Conservation (phyloP, 2,113 vertebrate species). For the Tyto alba region DNA sequence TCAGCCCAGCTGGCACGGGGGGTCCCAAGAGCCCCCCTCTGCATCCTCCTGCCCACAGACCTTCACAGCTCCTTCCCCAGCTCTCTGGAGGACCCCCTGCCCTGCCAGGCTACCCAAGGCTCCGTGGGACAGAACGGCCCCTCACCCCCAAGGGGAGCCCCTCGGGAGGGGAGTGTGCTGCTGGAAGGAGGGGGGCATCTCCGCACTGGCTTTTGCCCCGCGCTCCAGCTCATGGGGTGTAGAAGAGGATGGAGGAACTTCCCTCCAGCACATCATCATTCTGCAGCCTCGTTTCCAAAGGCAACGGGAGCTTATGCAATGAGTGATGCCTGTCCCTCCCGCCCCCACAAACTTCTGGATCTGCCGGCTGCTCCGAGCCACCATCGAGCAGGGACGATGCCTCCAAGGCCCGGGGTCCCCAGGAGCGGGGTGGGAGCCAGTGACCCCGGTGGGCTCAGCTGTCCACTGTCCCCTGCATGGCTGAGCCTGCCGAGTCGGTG, state of each 20-base stretch:
- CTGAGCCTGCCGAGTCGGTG: not conserved
- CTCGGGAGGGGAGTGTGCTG: accelerated
- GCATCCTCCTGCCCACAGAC: not conserved
- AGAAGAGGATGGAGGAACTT: not conserved
- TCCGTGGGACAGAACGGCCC: accelerated
- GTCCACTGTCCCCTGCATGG: not conserved
- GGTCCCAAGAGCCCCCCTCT: not conserved
- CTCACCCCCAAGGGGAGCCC: accelerated
- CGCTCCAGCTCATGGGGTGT: not conserved
- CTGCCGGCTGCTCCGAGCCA: not conserved
- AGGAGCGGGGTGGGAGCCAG: accelerated
- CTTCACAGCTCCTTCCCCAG: not conserved
- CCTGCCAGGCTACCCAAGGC: not conserved
- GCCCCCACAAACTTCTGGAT: slow-evolving; percentile 15
- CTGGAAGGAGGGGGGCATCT: not conserved
- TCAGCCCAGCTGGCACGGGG: accelerated
- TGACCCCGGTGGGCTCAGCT: not conserved
- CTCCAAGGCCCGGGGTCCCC: accelerated
- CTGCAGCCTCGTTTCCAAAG: slow-evolving; percentile 51
- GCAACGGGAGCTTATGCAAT: slow-evolving; percentile 53
- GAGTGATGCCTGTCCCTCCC: slow-evolving; percentile 16
- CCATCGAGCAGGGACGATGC: accelerated
- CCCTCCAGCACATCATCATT: not conserved
- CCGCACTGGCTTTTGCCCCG: not conserved
- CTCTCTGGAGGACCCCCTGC: not conserved